Conservation (phyloP, 2,888 invertebrate genomes). For the Phorcus lineatus region DNA sequence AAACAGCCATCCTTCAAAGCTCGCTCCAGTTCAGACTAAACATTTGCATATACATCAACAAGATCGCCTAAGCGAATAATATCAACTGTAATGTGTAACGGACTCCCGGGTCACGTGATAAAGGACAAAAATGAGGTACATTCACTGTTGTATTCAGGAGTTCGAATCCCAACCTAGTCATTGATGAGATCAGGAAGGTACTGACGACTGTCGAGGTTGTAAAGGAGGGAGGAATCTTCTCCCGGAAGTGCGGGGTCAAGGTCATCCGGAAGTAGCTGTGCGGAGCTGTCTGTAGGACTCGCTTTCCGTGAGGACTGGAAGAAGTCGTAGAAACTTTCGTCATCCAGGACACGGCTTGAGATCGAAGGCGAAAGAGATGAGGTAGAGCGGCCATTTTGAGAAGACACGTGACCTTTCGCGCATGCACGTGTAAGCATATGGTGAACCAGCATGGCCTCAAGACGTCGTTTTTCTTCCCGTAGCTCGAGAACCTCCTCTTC, state of each 20-base stretch:
- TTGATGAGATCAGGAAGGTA: background rate
- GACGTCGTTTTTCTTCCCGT: background rate
- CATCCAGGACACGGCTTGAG: background rate
- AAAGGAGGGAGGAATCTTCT: background rate
- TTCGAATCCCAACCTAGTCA: background rate
- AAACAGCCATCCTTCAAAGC: background rate
- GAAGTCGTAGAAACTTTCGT: slow-evolving; percentile 2
- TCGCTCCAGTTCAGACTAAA: background rate
- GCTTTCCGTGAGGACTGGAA: background rate
- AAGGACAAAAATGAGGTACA: slow-evolving; percentile 1
- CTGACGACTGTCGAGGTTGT: slow-evolving; percentile 8
- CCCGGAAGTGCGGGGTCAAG: background rate
- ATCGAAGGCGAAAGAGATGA: background rate
- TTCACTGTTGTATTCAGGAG: background rate
- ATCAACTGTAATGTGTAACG: slow-evolving; percentile 5
- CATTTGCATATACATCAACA: slow-evolving; percentile 10
- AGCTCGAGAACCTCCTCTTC: background rate
- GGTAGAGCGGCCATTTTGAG: background rate
- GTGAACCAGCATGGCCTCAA: background rate
- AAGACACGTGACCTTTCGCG: background rate
- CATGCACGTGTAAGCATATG: slow-evolving; percentile 3
- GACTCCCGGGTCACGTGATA: background rate
- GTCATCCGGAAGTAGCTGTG: background rate
- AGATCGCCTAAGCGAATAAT: background rate
- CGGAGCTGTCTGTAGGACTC: background rate